Evolutionary conservation across 1,140 invertebrate genomes (phyloP), one percentile per base, ranked within the genome.

Genomic region (Drosophila willistoni): DNA sequence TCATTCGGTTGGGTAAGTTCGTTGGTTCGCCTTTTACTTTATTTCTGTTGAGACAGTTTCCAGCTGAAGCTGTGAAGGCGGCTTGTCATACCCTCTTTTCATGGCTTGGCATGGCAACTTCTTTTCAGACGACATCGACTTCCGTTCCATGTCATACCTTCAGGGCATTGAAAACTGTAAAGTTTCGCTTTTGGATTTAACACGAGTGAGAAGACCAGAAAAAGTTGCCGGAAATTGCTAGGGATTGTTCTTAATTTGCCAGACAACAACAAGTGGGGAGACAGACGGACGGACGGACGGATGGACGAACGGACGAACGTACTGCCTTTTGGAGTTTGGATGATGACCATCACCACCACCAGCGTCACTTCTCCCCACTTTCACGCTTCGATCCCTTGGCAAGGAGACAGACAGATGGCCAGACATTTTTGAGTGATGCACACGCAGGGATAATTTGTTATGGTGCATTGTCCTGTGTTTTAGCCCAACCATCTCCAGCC

Each of bases 161-260:
- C 66, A 77, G 73, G 73, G 73, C 59, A 77, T 77, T 77, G 73
- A 65, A 64, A 76, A 64, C 54, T 39, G 65, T 67, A 76, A 76
- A 76, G 73, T 76, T 76, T 60, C 72, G 74, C 73, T 76, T 25
- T 29, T 41, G 65, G 68, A 76, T 63, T 64, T 76, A 76, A 76
- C 73, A 76, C 73, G 60, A 66, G 39, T 19, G 59, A 9, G 25
- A 17, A 41, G 13, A 55, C 44, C 44, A 51, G 44, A 62, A 47
- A 71, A 82, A 89, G 80, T 75, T 82, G 71, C 62, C 84, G 84
- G 84, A 89, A 87, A 87, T 89, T 89, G 84, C 84, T 89, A 64
- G 73, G 84, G 73, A 89, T 87, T 87, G 84, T 87, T 87, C 84
- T 89, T 89, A 87, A 89, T 87, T 87, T 89, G 64, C 84, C 84